Base-by-base conservation (phyloP, 2,888 invertebrate genomes). In the Melipona bicolor region DNA sequence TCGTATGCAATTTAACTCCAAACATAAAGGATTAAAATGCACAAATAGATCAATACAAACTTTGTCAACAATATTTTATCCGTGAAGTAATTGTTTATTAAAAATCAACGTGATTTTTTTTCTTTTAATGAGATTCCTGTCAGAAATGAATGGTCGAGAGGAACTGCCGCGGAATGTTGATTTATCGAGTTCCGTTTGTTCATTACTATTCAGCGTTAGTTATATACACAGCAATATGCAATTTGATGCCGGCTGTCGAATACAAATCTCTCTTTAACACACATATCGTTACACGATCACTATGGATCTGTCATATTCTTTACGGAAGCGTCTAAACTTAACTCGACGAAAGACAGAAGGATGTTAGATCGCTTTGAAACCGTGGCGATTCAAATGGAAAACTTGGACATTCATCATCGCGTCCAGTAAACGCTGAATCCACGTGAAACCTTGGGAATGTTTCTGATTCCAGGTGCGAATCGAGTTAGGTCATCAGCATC, bases 401-500 rank as follows among this genome's bases (percentile, higher is more conserved):
- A 54, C 56, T 56, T 11, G 69, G 17, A 36, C 54, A 54, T 54
- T n/a, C 36, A 52, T 70, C n/a, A n/a, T 54, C 3, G 70, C n/a
- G 17, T 56, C 36, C 36, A 56, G 56, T 70, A 4, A 70, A 70
- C 36, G 32, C 70, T n/a, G 68, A 52, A 69, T 69, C 52, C 70
- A 70, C 54, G 15, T 56, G 32, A 64, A 36, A 43, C 5, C 32
- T 17, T 43, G 19, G 36, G 0, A 5, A 71, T 52, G 27, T 59
- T 19, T 79, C 27, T 75, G 70, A 65, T 83, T 96, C 61, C 96
- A 98, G 98, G 97, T 95, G 96, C 97, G 87, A 96, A 97, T 94
- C 96, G 98, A 94, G 95, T 95, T 91, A 96, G 98, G 94, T 96
- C 97, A 91, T 95, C 97, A 89, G 96, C 96, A 70, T 95, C 97